Evolutionary conservation across 2,888 invertebrate species (phyloP), one percentile per base, ranked within the genome.

Genomic region (Ganaspis brasiliensis): DNA sequence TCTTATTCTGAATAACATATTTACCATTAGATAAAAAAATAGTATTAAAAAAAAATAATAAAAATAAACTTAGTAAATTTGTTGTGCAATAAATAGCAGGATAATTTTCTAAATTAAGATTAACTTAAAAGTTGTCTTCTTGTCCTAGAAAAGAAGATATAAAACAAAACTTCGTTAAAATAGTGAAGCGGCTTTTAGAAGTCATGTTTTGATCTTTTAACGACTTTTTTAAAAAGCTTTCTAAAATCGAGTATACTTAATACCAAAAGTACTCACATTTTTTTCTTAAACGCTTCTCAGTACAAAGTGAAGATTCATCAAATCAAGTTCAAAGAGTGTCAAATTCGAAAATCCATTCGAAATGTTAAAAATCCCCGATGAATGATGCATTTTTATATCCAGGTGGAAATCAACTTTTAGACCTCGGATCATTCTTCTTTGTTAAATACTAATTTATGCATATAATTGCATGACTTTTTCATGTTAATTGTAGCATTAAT

Each of bases 331-430:
- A 67, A 59, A 59, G 26, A 16, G 59, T 26, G 9, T n/a, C 14
- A 8, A 59, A 67, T 37, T 67, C 24, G 67, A 45, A 67, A 67
- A 45, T 67, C 45, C 67, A 67, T 67, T 67, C 2, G 45, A 45
- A 67, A 40, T 2, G 40, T 45, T 67, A 45, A 26, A 1, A 45
- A 45, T 67, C 67, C 9, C 10, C 21, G n/a, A 3, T 24, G 26
- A n/a, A n/a, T 35, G 9, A 31, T 31, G 31, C 59, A 31, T 31
- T n/a, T 59, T 26, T 14, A 59, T n/a, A n/a, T 59, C 31, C 31
- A 26, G 26, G n/a, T 59, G 57, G 26, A 14, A 59, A 4, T 31
- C 31, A 2, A 31, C n/a, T n/a, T n/a, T n/a, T n/a, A n/a, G n/a
- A n/a, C n/a, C n/a, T n/a, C n/a, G n/a, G n/a, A n/a, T n/a, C n/a